Base-by-base conservation (phyloP, 2,888 invertebrate species). In the Chloromyia formosa region DNA sequence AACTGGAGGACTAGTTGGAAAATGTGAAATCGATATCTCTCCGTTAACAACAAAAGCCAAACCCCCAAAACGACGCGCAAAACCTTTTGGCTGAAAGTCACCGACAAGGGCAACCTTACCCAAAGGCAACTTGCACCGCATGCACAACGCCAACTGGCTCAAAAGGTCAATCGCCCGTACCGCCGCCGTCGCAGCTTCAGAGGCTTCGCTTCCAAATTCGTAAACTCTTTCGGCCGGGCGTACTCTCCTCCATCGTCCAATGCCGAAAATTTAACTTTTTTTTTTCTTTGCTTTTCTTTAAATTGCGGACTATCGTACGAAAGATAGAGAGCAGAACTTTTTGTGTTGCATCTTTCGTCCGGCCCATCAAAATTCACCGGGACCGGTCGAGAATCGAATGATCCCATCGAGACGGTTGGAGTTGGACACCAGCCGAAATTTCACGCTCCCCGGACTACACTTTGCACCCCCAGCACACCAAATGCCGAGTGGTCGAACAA, bases 151-250 rank as follows among this genome's bases (percentile, higher is more conserved):
- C 60, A 60, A 60, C 14, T 27, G 23, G 18, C 40, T 62, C 62
- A 5, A 62, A 40, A 62, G 62, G 62, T 62, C 62, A 62, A 62
- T 62, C 62, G 62, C 62, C 62, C 62, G 16, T 23, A 62, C 62
- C 62, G 18, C 62, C 40, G 62, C 27, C 27, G n/a, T 18, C n/a
- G 56, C 14, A 40, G 14, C 40, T 62, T 62, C 49, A 49, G 49
- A 12, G 49, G 49, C 49, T 35, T 35, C 27, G 27, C 27, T 4
- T 35, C 7, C 2, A 49, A 49, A 49, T 49, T 49, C 49, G 12
- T 12, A 1, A 49, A 12, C 12, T 49, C 49, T 7, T 49, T 2
- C 49, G 5, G 3, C 3, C 49, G 49, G 10, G 49, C 49, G 49
- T 35, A 35, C 27, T 35, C 7, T 7, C 7, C 27, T 35, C 27